These are phyloP conservation scores for Drosophila pseudotalamancana DNA, from an alignment of 2,888 invertebrate species.

Conservation along the genomic window DNA sequence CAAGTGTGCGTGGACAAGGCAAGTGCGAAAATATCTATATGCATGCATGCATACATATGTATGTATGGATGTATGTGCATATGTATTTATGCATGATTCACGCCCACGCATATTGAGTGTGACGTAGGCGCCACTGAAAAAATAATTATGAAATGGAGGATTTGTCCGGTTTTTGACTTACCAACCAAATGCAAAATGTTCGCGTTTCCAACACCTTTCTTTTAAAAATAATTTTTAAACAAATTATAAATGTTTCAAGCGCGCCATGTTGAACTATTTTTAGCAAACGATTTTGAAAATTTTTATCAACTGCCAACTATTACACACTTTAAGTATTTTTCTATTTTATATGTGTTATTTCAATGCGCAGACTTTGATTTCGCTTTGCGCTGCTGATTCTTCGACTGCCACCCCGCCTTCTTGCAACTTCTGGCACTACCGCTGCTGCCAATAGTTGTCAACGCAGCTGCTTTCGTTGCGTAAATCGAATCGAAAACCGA, in stretches of 20 bases:
- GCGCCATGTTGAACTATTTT: conserved; percentile 77
- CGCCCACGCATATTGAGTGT: conserved; percentile 46
- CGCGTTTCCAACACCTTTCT: conserved; percentile 12
- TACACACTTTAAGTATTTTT: conserved; percentile 32
- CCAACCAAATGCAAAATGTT: conserved; percentile 37
- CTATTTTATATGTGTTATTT: conserved; percentile 38
- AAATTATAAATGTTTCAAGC: conserved; percentile 80
- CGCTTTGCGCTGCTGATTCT: conserved; percentile 45
- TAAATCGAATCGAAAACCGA: conserved; percentile 50
- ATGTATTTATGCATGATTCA: conserved; percentile 43
- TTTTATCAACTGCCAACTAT: conserved; percentile 41
- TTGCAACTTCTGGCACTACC: conserved; percentile 31
- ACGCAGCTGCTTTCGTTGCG: conserved; percentile 67
- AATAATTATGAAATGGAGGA: conserved; percentile 2
- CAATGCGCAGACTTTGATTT: conserved; percentile 55
- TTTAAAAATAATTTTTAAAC: conserved; percentile 16
- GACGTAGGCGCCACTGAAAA: conserved; percentile 32
- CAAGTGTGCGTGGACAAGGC: conserved; percentile 43
- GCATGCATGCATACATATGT: not conserved
- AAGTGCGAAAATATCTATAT: conserved; percentile 14
- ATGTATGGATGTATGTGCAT: conserved; percentile 1
- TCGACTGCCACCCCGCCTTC: conserved; percentile 30
- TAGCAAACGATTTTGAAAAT: conserved; percentile 38
- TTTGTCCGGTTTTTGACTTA: conserved; percentile 39
- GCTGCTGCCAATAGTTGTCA: conserved; percentile 17